Evolutionary conservation across 2,797 vertebrate genomes (phyloP).

Genomic region (Danio choprae): DNA sequence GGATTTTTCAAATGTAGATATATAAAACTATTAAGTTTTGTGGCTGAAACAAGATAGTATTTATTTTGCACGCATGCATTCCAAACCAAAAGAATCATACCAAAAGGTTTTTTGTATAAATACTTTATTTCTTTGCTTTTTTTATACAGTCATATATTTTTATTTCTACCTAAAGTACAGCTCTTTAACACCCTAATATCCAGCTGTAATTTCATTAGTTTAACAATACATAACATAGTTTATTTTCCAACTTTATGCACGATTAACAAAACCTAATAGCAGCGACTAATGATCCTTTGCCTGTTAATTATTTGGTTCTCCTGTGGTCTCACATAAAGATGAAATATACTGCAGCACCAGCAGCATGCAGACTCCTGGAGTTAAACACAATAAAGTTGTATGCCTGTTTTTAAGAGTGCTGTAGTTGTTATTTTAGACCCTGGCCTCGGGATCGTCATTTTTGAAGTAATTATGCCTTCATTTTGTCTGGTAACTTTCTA

Average conservation of each 20-base stretch:
- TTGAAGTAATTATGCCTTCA: background rate
- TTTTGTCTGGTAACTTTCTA: constrained; percentile 48
- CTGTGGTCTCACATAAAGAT: constrained; percentile 35
- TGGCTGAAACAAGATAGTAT: too few species aligned
- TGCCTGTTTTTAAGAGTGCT: constrained; percentile 7
- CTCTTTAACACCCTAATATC: background rate
- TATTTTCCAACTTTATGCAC: constrained; percentile 4
- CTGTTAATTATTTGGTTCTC: constrained; percentile 46
- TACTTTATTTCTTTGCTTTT: background rate
- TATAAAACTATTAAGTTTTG: too few species aligned
- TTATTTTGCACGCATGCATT: too few species aligned
- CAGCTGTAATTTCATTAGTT: constrained; percentile 15
- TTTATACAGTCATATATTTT: background rate
- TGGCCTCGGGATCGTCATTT: background rate
- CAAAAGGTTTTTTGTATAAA: too few species aligned
- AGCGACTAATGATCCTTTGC: constrained; percentile 7
- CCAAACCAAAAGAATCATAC: too few species aligned
- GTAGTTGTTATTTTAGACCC: constrained; percentile 30
- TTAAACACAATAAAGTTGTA: constrained; percentile 33
- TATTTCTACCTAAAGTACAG: background rate
- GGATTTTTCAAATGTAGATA: too few species aligned
- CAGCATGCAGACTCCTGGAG: constrained; percentile 20
- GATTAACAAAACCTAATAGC: constrained; percentile 17
- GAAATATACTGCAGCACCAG: constrained; percentile 1
- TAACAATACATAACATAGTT: constrained; percentile 13